These are phyloP conservation scores for Euzophera pinguis DNA, from an alignment of 2,888 invertebrate genomes.

Conservation along the genomic window DNA sequence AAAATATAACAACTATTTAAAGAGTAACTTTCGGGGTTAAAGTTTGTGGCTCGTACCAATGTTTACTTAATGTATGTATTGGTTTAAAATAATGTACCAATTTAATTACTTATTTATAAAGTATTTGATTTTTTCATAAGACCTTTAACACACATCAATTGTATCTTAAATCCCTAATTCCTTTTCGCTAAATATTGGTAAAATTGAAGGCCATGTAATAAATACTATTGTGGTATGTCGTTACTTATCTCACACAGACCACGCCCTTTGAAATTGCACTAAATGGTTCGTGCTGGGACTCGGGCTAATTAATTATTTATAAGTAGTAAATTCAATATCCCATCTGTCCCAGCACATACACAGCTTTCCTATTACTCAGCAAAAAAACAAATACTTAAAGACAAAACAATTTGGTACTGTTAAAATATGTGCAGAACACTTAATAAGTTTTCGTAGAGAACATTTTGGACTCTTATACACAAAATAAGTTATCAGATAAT, in stretches of 20 bases:
- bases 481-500: background rate
- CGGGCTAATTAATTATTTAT: slow-evolving; percentile 3
- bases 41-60: slow-evolving; percentile 33
- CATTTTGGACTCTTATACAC: background rate
- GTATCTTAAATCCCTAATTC: slow-evolving; percentile 57
- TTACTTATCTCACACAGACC: slow-evolving; percentile 23
- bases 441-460: background rate
- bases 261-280: slow-evolving; percentile 10
- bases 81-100: slow-evolving; percentile 46
- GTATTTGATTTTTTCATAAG: slow-evolving; percentile 55
- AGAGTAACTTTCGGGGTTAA: slow-evolving; percentile 50
- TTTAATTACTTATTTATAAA: slow-evolving; percentile 42
- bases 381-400: background rate
- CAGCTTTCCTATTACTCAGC: background rate
- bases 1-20: slow-evolving; percentile 22
- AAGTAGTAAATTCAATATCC: slow-evolving; percentile 3
- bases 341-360: background rate
- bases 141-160: slow-evolving; percentile 50
- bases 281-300: background rate
- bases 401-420: background rate
- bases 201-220: slow-evolving; percentile 55
- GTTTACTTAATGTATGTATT: slow-evolving; percentile 31
- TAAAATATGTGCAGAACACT: background rate
- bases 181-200: slow-evolving; percentile 39
- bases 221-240: slow-evolving; percentile 32